Base-by-base conservation (phyloP, 1,140 invertebrate species). In the Drosophila kurseongensis region DNA sequence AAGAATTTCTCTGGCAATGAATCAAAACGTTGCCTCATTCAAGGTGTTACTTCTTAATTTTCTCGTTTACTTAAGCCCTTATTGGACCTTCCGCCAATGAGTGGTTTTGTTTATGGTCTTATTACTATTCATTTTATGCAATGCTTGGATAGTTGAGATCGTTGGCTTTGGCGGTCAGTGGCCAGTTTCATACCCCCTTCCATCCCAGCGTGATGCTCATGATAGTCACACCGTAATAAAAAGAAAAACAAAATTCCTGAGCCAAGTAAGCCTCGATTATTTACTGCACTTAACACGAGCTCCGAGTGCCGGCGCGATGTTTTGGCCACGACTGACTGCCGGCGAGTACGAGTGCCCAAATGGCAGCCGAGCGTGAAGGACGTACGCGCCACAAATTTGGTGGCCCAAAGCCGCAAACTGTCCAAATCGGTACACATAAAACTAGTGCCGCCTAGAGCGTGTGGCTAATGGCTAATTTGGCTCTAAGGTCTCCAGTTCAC, bases 261-360 rank as follows among this genome's bases (percentile, higher is more conserved):
- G 57, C 54, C 47, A 54, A 57, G 67, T 61, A 63, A 77, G 51
- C 57, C 79, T 69, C 71, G 78, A 66, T 88, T 79, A 82, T 79
- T 86, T 82, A 78, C 75, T 62, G 74, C 82, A 86, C 67, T 86
- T 81, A 86, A 86, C 82, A 80, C 82, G 80, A 71, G 63, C 81
- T 79, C 38, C 32, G 35, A 59, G 40, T 71, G 72, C 35, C 14
- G 57, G 52, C 55, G 16, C 42, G 54, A 3, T 40, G 35, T 59
- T 71, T 38, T 12, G 41, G 58, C 57, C 66, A 73, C 67, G 67
- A 29, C 8, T 57, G 65, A 71, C 51, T 57, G 65, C 51, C 65
- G 58, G 60, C 54, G 50, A 76, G 57, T 66, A 36, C 75, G 42
- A 71, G 74, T 68, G 65, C 74, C 68, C 73, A 61, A 62, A 55